Percentiles rank a stretch among this genome's conserved stretches.
Conservation (phyloP, 1,140 invertebrate genomes). For the Drosophila nasuta region DNA sequence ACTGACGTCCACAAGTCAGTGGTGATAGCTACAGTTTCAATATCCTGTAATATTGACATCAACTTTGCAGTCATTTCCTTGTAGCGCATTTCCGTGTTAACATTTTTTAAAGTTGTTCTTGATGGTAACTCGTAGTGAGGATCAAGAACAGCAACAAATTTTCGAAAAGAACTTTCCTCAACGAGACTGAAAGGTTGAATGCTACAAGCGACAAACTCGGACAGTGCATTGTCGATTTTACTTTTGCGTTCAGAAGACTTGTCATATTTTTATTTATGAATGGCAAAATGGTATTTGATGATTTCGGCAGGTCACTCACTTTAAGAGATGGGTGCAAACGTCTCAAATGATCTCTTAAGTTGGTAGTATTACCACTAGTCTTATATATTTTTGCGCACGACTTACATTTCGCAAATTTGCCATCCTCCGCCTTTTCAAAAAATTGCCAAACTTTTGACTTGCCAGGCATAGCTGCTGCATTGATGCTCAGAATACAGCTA, state of each 20-base stretch:
- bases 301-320: not conserved
- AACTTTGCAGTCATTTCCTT: conserved; percentile 4
- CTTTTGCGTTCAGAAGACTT: conserved; percentile 1
- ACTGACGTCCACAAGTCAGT: conserved; percentile 1
- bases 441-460: too few relatives aligned
- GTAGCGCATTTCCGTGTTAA: not conserved
- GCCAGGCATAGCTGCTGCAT: too few relatives aligned
- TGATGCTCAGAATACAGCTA: too few relatives aligned
- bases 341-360: not conserved
- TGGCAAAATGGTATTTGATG: too few relatives aligned
- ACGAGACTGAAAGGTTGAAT: conserved; percentile 9
- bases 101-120: not conserved
- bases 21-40: not conserved
- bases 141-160: conserved; percentile 3
- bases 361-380: not conserved
- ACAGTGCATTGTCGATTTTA: not conserved
- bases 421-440: too few relatives aligned
- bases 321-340: not conserved
- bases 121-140: conserved; percentile 4
- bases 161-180: conserved; percentile 3
- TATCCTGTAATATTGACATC: not conserved
- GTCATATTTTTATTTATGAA: conserved; percentile 1
- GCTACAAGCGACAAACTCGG: conserved; percentile 9
- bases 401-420: not conserved
- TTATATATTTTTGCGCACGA: not conserved